Base-by-base conservation (phyloP, 2,888 invertebrate species). In the Pilophorus perplexus region DNA sequence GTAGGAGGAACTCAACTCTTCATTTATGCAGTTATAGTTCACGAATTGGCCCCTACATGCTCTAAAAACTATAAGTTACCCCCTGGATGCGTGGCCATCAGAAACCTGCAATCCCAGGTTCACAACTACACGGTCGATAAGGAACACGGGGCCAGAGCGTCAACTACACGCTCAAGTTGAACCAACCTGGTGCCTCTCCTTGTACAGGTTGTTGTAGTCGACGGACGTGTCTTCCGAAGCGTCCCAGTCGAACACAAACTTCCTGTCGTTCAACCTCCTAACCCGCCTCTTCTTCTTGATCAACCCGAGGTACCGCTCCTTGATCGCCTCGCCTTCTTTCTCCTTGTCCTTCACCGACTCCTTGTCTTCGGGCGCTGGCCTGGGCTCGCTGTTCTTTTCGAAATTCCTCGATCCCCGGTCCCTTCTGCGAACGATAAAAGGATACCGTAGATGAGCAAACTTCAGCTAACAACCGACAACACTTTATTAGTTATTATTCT, bases 171-270 rank as follows among this genome's bases (percentile, higher is more conserved):
- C n/a, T n/a, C n/a, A n/a, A n/a, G n/a, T n/a, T n/a, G n/a, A 5
- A 25, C 59, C 0, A 23, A 62, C 62, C 79, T 96, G 93, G 79
- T 99, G 98, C 54, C 91, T 84, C 73, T 97, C 94, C 78, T 97
- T 98, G 75, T 99, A 99, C 20, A 99, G 80, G 68, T 88, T 86
- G 78, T 99, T 99, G 75, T 99, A 99, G 80, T 99, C 99, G 69
- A 89, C 88, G 2, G 96, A 94, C 0, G 99, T 99, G 75, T 99
- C 99, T 78, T 99, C 99, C 0, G 92, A 90, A 0, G 95, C 96
- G 80, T 99, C 99, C 99, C 99, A 99, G 79, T 99, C 99, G 78
- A 99, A 99, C 0, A 99, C 98, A 81, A 99, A 99, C 79, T 99
- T 99, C 14, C 98, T 83, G 76, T 99, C 99, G 79, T 99, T 99